phyloP scores from a whole-genome alignment of 1,140 invertebrate genomes.

The Caenorhabditis remanei region DNA sequence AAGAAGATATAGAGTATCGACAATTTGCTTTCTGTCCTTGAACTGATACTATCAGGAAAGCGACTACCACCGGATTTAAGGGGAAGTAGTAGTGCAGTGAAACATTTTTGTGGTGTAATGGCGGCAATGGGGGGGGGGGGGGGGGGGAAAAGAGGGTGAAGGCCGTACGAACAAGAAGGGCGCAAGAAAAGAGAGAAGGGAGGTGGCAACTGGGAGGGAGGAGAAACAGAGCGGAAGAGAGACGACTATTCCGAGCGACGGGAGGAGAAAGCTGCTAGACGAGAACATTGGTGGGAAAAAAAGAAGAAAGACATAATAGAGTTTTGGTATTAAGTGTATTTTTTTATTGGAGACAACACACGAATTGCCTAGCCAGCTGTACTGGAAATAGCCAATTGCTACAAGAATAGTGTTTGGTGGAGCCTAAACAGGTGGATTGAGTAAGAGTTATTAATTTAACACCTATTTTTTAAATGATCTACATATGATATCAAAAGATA shows the following conservation, averaged over 20 bases:
- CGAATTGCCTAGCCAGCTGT: neutral
- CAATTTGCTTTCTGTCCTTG: neutral
- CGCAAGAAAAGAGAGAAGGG: slow-evolving; percentile 38
- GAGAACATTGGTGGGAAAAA: slow-evolving; percentile 7
- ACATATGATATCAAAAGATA: too few species aligned
- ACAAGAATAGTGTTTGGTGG: too few species aligned
- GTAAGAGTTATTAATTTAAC: too few species aligned
- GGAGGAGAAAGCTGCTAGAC: slow-evolving; percentile 37
- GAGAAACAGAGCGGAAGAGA: slow-evolving; percentile 51
- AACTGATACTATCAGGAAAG: slow-evolving; percentile 12
- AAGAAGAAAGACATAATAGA: slow-evolving; percentile 14
- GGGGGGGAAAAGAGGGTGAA: neutral
- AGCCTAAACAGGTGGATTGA: too few species aligned
- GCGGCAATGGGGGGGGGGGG: neutral
- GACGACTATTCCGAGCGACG: neutral
- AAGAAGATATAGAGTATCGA: neutral
- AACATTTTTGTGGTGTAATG: slow-evolving; percentile 53
- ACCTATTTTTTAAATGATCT: too few species aligned
- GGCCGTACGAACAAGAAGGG: slow-evolving; percentile 26
- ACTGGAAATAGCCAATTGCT: too few species aligned
- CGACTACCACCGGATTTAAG: neutral
- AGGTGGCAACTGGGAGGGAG: slow-evolving; percentile 42
- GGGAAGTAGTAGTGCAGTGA: slow-evolving; percentile 1
- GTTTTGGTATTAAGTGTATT: neutral
- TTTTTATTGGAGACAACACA: neutral